Base-by-base conservation (phyloP, 2,113 vertebrate species). In the Ahaetulla prasina region DNA sequence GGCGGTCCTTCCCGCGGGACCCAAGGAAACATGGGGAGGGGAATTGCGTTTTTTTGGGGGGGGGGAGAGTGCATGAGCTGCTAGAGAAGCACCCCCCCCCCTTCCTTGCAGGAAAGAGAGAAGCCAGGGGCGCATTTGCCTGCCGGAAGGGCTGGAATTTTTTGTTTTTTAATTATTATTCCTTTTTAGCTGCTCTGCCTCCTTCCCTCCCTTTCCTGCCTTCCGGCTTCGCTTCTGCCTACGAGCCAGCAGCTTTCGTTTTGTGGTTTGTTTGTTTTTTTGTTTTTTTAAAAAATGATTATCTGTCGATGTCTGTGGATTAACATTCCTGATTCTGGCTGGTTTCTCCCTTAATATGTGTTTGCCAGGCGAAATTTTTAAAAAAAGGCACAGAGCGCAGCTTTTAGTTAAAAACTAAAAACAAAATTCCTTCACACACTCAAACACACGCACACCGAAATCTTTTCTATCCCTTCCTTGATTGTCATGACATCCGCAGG, bases 261-360 rank as follows among this genome's bases (percentile, higher is more conserved):
- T 11, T 3, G 39, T 85, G 87, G 20, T 25, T 92, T 45, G 27
- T 16, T 27, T 74, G 43, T 23, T 25, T 3, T 53, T 57, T 55
- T 22, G 22, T 55, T 22, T 55, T 7, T n/a, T n/a, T n/a, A n/a
- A n/a, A n/a, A n/a, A 23, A 60, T 27, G 10, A 27, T 30, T 11
- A 8, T 45, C 68, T 11, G 35, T 89, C 9, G 23, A n/a, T 89
- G 74, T 47, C 20, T 89, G 11, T 85, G 74, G 74, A 92, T 85
- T 60, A 89, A 92, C 88, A 60, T 89, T 89, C 92, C 88, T 43
- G 25, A 54, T 89, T 63, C 54, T 89, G 53, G 74, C 45, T 57
- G 80, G 43, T 89, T 92, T 57, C 23, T 85, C 45, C 74, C 54
- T 43, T 50, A 16, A 53, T 53, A n/a, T 43, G 54, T 60, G n/a